These are phyloP conservation scores for Rhynchotus rufescens DNA, from an alignment of 2,797 vertebrate genomes.

Conservation along the genomic window DNA sequence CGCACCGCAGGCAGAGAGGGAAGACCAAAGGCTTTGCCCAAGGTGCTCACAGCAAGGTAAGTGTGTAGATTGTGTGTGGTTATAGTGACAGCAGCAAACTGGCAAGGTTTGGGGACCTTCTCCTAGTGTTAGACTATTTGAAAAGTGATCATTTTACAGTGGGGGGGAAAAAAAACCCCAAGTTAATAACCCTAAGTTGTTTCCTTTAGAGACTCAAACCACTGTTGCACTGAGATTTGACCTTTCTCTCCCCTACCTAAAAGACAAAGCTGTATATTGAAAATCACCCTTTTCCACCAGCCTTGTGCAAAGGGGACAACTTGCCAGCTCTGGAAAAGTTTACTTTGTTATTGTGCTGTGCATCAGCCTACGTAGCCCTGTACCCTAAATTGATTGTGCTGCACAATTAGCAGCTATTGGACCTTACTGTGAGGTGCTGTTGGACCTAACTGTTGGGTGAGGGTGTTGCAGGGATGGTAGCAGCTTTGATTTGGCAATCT, in stretches of 20 bases:
- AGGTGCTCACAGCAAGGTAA: background rate
- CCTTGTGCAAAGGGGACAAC: background rate
- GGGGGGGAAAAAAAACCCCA: background rate
- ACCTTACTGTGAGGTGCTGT: background rate
- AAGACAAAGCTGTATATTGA: background rate
- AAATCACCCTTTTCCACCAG: background rate
- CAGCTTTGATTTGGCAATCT: background rate
- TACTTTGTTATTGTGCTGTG: background rate
- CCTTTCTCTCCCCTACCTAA: background rate
- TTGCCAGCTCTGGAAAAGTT: background rate
- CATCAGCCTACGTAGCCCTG: background rate
- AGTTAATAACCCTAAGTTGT: conserved; percentile 16
- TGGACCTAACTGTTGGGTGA: no score
- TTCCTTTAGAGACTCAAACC: conserved; percentile 35
- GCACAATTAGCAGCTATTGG: background rate
- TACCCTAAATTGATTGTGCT: background rate
- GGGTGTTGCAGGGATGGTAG: background rate
- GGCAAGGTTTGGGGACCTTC: conserved; percentile 13
- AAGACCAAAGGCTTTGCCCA: background rate
- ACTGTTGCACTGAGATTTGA: background rate
- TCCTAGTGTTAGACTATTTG: background rate
- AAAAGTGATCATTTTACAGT: conserved; percentile 14
- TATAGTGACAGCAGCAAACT: background rate
- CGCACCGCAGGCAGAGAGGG: rapidly evolving
- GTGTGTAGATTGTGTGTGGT: background rate